Conservation (phyloP, 2,888 invertebrate genomes). For the Hydroisotoma schaefferi region DNA sequence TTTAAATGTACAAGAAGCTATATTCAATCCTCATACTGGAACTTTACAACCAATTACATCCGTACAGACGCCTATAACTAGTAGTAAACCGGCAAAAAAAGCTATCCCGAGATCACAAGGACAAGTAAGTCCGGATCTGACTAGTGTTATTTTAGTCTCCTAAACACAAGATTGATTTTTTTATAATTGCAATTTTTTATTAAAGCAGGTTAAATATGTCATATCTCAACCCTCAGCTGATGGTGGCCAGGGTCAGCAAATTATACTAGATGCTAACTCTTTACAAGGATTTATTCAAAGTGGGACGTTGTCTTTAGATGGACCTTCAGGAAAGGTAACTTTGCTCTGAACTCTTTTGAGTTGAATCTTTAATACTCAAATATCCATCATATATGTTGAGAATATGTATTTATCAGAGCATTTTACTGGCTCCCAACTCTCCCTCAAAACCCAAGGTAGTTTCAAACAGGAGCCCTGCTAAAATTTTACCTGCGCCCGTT, state of each 20-base stretch:
- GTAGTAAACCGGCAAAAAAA: conserved; percentile 3
- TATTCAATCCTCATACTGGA: conserved; percentile 47
- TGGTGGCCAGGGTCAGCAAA: conserved; percentile 38
- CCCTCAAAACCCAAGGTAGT: conserved; percentile 54
- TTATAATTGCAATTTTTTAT: background rate
- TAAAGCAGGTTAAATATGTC: conserved; percentile 33
- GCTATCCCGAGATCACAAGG: conserved; percentile 11
- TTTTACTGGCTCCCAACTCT: conserved; percentile 27
- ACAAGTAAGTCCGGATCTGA: background rate
- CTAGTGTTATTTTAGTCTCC: background rate
- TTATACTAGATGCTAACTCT: conserved; percentile 44
- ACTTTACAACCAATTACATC: conserved; percentile 39
- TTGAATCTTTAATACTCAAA: background rate
- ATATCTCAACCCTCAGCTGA: conserved; percentile 36
- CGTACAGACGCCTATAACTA: conserved; percentile 9
- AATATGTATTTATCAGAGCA: conserved; percentile 24
- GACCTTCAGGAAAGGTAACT: conserved; percentile 39
- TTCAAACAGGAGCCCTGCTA: conserved; percentile 65
- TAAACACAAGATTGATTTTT: background rate
- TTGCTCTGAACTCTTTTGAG: background rate
- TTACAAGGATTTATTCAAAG: conserved; percentile 46
- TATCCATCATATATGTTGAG: conserved; percentile 5
- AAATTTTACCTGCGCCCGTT: conserved; percentile 64
- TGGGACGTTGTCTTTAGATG: conserved; percentile 38
- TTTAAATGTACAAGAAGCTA: conserved; percentile 43